These are phyloP conservation scores for Crotalus viridis DNA, from an alignment of 2,113 vertebrate species.

Conservation along the genomic window DNA sequence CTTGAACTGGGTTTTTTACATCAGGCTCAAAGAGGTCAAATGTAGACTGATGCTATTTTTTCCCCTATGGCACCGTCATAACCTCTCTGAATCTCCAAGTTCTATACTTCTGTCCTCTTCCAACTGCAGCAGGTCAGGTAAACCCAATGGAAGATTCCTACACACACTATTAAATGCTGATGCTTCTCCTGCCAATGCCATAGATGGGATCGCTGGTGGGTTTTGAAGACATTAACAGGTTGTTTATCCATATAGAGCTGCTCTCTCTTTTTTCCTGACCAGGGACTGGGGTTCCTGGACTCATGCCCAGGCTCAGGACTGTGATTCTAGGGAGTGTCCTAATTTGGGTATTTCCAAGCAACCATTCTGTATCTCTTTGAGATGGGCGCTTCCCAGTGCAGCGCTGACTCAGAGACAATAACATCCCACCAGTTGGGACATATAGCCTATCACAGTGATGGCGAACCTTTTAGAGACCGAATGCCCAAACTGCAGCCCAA, in stretches of 20 bases:
- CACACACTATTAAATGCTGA: background rate
- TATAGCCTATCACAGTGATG: background rate
- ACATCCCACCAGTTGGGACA: background rate
- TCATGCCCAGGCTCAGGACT: background rate
- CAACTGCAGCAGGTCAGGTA: background rate
- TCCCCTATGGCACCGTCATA: background rate
- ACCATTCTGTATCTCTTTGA: background rate
- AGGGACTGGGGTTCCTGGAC: conserved; percentile 8
- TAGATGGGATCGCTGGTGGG: background rate
- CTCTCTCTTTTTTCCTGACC: background rate
- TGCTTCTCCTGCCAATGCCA: background rate
- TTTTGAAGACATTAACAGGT: background rate
- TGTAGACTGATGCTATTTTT: background rate
- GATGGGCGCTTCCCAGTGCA: background rate
- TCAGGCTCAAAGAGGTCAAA: background rate
- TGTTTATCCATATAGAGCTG: conserved; percentile 28
- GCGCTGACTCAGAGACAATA: background rate
- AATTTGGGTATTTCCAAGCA: conserved; percentile 29
- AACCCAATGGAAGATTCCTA: background rate
- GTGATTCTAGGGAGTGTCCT: conserved; percentile 1
- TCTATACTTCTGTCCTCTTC: background rate
- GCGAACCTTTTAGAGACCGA: too few relatives aligned
- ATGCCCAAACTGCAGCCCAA: too few relatives aligned
- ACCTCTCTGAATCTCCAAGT: background rate
- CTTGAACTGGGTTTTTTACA: background rate